These are phyloP conservation scores for Amphiura filiformis DNA, from an alignment of 35 echinoderm and acorn worm species.

Conservation along the genomic window DNA sequence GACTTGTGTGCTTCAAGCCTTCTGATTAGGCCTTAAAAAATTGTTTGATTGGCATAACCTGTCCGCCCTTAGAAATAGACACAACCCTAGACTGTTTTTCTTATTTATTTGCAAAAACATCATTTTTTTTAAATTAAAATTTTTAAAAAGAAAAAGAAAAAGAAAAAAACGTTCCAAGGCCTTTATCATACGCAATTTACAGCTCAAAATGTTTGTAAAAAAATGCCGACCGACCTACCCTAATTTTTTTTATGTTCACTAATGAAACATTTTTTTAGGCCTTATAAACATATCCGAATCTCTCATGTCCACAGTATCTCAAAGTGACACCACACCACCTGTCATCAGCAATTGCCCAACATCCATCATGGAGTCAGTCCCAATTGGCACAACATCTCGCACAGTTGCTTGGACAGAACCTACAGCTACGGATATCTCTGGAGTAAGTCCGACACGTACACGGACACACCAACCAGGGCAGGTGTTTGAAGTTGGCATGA, in stretches of 20 bases:
- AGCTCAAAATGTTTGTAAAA: too few species aligned
- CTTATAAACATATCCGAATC: neutral
- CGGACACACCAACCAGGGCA: conserved; percentile 30
- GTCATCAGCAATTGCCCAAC: conserved; percentile 42
- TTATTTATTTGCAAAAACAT: neutral
- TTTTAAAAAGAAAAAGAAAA: neutral
- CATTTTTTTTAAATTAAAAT: neutral
- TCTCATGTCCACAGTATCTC: neutral
- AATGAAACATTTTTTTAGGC: neutral
- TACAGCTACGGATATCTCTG: conserved; percentile 57
- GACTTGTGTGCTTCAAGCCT: too few species aligned
- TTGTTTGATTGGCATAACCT: too few species aligned
- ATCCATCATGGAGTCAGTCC: conserved; percentile 1
- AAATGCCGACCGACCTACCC: too few species aligned
- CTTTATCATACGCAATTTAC: too few species aligned
- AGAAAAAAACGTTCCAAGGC: too few species aligned
- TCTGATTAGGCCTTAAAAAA: too few species aligned
- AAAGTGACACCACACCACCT: conserved; percentile 29
- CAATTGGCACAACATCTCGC: neutral
- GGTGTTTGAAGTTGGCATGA: conserved; percentile 23
- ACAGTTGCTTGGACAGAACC: conserved; percentile 46
- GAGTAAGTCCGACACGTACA: neutral
- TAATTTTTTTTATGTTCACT: neutral
- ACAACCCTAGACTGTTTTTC: neutral
- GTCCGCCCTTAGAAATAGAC: neutral